phyloP scores from a whole-genome alignment of 2,113 vertebrate genomes.

The Ammodytes marinus region DNA sequence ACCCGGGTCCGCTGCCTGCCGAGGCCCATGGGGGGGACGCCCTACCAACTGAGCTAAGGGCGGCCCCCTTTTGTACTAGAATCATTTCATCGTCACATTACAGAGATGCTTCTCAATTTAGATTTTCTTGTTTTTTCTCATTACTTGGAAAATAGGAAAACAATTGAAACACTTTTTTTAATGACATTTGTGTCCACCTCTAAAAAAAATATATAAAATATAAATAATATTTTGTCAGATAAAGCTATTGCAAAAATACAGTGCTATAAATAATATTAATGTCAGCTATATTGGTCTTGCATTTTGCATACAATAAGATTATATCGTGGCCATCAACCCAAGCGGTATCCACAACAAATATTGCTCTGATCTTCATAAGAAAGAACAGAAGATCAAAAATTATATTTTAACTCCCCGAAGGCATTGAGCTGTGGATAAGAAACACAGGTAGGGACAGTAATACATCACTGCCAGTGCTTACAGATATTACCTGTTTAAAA shows the following conservation, averaged over 20 bases:
- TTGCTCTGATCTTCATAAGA: constrained; percentile 35
- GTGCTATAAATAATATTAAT: constrained; percentile 56
- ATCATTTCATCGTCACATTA: neutral
- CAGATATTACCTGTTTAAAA: constrained; percentile 13
- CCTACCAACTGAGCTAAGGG: no score
- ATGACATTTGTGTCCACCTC: neutral
- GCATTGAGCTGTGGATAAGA: neutral
- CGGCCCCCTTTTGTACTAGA: no score
- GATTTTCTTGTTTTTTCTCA: constrained; percentile 3
- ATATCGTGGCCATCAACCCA: constrained; percentile 20
- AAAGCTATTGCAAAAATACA: constrained; percentile 40
- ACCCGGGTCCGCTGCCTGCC: no score
- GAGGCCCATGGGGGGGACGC: no score
- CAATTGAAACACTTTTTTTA: neutral
- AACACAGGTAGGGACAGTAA: neutral
- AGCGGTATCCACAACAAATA: constrained; percentile 30
- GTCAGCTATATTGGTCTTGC: constrained; percentile 55
- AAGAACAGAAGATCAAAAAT: constrained; percentile 39
- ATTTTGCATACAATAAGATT: constrained; percentile 7
- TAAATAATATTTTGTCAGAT: constrained; percentile 45
- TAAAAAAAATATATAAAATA: neutral
- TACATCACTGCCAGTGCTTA: neutral
- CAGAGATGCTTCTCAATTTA: neutral
- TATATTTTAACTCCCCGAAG: neutral
- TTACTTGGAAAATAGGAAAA: neutral